These are phyloP conservation scores for Pomphorhynchus laevis DNA, from an alignment of 1,140 invertebrate genomes.

Conservation along the genomic window DNA sequence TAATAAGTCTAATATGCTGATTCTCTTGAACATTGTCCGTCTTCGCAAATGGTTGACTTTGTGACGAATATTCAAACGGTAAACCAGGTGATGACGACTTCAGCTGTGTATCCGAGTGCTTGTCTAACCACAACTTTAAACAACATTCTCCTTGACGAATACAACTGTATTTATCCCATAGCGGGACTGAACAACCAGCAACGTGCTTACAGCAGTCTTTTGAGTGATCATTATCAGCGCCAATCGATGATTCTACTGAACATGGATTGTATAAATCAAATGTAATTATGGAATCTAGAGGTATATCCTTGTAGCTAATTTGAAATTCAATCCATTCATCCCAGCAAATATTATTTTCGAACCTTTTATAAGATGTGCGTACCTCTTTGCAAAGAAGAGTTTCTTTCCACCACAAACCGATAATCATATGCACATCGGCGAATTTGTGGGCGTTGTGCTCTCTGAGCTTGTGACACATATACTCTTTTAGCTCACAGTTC, in stretches of 20 bases:
- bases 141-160: constrained; percentile 25
- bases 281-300: constrained; percentile 46
- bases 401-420: too few species aligned
- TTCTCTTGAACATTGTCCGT: too few species aligned
- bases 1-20: too few species aligned
- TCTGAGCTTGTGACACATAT: too few species aligned
- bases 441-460: too few species aligned
- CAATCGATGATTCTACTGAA: not conserved
- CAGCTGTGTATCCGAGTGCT: constrained; percentile 31
- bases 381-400: too few species aligned
- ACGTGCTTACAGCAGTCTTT: constrained; percentile 4
- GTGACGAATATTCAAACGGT: too few species aligned
- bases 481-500: too few species aligned
- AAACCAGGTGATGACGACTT: constrained; percentile 38
- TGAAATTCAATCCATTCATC: constrained; percentile 83
- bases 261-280: constrained; percentile 46
- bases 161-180: constrained; percentile 6
- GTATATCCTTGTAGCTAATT: constrained; percentile 54
- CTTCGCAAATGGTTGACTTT: too few species aligned
- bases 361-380: too few species aligned
- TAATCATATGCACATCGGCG: too few species aligned
- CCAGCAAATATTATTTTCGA: constrained; percentile 30
- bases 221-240: not conserved
- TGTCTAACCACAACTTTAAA: constrained; percentile 23
- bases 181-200: constrained; percentile 3